A percentile compares a stretch with the other conserved stretches of the same genome.
phyloP scores from a whole-genome alignment of 2,797 vertebrate genomes.

The Mus caroli region DNA sequence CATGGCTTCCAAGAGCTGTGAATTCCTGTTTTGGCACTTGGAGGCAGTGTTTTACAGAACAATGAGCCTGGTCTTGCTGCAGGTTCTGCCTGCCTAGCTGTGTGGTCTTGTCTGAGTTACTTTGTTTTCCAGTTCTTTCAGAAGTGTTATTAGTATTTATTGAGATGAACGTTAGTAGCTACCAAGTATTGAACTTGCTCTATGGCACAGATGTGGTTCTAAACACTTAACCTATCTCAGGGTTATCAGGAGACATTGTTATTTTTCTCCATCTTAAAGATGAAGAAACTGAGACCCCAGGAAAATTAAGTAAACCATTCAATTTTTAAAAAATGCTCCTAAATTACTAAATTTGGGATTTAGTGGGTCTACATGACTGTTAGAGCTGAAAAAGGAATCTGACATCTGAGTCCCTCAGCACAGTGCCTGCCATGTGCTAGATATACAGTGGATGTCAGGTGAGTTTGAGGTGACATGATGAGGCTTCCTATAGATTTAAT shows the following conservation, averaged over 20 bases:
- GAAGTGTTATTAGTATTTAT: conserved; percentile 7
- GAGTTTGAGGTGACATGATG: not conserved
- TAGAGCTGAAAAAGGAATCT: not conserved
- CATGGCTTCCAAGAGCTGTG: not conserved
- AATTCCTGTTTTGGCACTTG: conserved; percentile 37
- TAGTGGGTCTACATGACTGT: not conserved
- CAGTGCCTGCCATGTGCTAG: not conserved
- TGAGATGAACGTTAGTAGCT: not conserved
- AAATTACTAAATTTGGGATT: conserved; percentile 12
- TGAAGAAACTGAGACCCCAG: conserved; percentile 17
- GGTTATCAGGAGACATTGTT: not conserved
- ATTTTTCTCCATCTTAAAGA: conserved; percentile 51
- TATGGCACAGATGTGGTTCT: not conserved
- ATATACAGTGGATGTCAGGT: not conserved
- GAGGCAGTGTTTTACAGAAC: conserved; percentile 63
- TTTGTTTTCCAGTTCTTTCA: conserved; percentile 47
- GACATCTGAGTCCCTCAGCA: not conserved
- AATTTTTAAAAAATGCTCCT: not conserved
- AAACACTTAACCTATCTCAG: not conserved
- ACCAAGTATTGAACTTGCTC: not conserved
- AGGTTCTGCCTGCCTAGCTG: conserved; percentile 18
- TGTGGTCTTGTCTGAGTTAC: not conserved
- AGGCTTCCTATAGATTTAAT: not conserved
- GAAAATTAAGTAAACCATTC: conserved; percentile 29
- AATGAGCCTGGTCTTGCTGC: not conserved